Percentiles rank a stretch among this genome's conserved stretches.
Conservation (phyloP, 2,797 vertebrate genomes). For the Amblyraja radiata region DNA sequence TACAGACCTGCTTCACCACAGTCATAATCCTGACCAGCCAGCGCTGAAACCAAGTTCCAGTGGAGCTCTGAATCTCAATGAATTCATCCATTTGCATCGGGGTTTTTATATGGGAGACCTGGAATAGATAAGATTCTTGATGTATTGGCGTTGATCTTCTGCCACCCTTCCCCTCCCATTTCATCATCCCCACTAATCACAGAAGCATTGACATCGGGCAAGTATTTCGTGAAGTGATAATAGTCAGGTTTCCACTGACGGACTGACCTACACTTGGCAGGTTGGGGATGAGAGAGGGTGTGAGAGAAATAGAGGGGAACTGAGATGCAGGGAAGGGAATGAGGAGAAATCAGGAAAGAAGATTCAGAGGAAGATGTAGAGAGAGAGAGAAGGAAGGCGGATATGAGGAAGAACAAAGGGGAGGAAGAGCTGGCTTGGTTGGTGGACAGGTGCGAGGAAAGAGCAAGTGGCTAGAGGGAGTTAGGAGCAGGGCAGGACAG, state of each 20-base stretch:
- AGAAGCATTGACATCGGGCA: background rate
- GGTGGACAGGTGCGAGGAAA: background rate
- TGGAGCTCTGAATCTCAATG: slow-evolving; percentile 96
- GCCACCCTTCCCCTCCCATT: background rate
- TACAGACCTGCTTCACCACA: slow-evolving; percentile 77
- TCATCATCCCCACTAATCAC: background rate
- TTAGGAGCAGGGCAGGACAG: no score
- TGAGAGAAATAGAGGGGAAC: background rate
- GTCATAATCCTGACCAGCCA: slow-evolving; percentile 85
- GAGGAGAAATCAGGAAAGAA: background rate
- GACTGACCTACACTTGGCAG: background rate
- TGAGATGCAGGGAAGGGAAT: background rate
- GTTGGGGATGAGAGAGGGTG: background rate
- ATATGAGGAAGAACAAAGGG: background rate
- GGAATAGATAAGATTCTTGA: slow-evolving; percentile 14
- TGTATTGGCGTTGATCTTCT: background rate
- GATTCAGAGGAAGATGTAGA: background rate
- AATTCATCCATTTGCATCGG: slow-evolving; percentile 91
- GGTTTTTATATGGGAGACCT: slow-evolving; percentile 90
- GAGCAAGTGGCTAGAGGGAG: background rate
- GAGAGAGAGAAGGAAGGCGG: background rate
- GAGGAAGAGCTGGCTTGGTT: background rate
- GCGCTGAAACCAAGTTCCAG: slow-evolving; percentile 89
- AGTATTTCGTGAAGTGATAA: background rate
- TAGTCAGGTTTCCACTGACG: background rate